A percentile compares a stretch with the other conserved stretches of the same genome.
These are phyloP conservation scores for Temnopleurus reevesii DNA, from an alignment of 53 echinoderm and acorn worm species.

Conservation along the genomic window DNA sequence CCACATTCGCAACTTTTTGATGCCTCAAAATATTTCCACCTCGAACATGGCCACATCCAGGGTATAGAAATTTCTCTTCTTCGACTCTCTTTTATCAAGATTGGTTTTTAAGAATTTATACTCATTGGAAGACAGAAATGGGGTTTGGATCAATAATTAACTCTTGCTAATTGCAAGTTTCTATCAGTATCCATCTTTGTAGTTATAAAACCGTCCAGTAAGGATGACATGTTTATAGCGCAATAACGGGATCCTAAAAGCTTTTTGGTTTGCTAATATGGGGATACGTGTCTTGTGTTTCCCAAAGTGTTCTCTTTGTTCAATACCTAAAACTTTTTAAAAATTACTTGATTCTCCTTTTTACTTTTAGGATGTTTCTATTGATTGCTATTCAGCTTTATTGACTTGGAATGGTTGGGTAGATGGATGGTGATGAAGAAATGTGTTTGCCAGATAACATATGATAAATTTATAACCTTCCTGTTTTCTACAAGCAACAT, in stretches of 20 bases:
- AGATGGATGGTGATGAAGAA: slow-evolving; percentile 24
- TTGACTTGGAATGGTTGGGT: neutral
- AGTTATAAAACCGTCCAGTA: neutral
- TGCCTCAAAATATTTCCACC: too few species aligned
- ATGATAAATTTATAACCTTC: slow-evolving; percentile 22
- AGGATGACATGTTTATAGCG: slow-evolving; percentile 3
- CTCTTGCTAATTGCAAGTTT: neutral
- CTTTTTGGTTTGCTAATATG: neutral
- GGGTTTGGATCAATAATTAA: neutral
- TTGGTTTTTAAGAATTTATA: neutral
- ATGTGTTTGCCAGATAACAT: slow-evolving; percentile 17
- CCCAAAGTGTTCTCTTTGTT: neutral
- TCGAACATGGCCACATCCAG: too few species aligned
- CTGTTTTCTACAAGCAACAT: too few species aligned
- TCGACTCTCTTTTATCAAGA: neutral
- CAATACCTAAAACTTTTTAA: too few species aligned
- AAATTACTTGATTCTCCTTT: too few species aligned
- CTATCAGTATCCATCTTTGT: neutral
- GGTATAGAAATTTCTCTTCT: too few species aligned
- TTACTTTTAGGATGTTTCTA: neutral
- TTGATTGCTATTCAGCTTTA: neutral
- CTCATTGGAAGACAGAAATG: neutral
- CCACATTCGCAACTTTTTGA: too few species aligned
- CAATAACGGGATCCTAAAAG: slow-evolving; percentile 9
- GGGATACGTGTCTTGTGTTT: neutral